Conservation (phyloP, 2,113 vertebrate species). For the Scalopus aquaticus region DNA sequence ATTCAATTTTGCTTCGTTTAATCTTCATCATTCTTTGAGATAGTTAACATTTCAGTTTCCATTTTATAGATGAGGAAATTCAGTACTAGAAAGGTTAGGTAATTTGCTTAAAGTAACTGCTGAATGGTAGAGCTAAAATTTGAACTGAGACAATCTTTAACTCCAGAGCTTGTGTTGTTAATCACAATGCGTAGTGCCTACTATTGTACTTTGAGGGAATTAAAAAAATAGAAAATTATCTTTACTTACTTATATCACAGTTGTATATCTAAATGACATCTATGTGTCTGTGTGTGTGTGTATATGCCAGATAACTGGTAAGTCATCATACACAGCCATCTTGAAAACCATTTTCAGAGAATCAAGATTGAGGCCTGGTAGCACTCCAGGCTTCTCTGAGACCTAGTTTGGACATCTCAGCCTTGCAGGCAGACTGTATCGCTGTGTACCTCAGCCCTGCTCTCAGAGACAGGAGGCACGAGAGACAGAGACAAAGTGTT, state of each 20-base stretch:
- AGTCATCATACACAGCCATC: neutral
- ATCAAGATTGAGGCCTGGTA: neutral
- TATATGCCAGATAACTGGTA: neutral
- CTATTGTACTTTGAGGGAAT: neutral
- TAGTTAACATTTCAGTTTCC: neutral
- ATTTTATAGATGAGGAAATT: neutral
- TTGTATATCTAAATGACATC: too few species aligned
- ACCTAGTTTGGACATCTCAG: neutral
- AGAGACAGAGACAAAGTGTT: neutral
- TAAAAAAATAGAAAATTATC: neutral
- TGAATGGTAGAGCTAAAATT: neutral
- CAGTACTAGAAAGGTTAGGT: neutral
- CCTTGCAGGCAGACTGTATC: neutral
- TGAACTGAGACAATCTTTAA: neutral
- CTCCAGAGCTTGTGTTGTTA: neutral
- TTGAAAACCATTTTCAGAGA: neutral
- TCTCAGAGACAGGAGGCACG: too few species aligned
- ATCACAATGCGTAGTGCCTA: neutral
- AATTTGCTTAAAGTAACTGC: neutral
- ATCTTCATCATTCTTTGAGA: constrained; percentile 3
- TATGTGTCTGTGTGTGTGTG: neutral
- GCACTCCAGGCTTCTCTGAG: neutral
- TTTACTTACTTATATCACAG: too few species aligned
- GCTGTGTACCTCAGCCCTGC: neutral
- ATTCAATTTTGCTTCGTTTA: neutral